Evolutionary conservation across 2,797 vertebrate species (phyloP).

Genomic region (Enteromius unitaeniatus): DNA sequence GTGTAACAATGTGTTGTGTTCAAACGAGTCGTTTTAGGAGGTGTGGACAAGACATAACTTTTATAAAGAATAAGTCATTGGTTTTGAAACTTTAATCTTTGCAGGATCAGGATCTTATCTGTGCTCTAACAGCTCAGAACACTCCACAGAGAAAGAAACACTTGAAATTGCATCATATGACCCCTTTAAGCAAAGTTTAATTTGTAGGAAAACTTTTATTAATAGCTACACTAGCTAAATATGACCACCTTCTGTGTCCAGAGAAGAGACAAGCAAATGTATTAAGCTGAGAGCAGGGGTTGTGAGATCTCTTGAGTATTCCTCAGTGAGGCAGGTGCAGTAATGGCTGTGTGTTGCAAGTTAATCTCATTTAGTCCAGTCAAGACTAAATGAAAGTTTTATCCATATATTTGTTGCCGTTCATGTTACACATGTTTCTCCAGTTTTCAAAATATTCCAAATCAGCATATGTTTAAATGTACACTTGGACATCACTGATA

Average conservation of each 20-base stretch:
- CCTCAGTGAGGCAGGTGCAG: neutral
- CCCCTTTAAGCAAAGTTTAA: neutral
- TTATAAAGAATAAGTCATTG: no score
- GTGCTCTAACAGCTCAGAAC: no score
- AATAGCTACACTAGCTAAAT: neutral
- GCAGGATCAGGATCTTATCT: no score
- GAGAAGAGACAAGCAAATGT: neutral
- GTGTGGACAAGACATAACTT: no score
- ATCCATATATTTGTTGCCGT: neutral
- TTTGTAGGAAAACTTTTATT: neutral
- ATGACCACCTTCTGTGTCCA: neutral
- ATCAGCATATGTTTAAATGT: no score
- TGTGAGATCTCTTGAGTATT: neutral
- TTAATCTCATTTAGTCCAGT: neutral
- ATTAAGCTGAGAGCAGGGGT: no score
- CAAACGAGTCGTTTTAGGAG: no score
- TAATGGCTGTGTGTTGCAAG: neutral
- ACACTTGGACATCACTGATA: no score
- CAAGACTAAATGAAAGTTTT: neutral
- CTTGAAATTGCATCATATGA: no score
- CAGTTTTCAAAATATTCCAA: neutral
- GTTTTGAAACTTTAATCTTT: no score
- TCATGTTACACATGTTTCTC: neutral
- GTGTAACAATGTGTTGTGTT: neutral
- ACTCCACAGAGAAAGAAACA: no score